These are phyloP conservation scores for Aphelocoma californica DNA, from an alignment of 2,797 vertebrate genomes.

Conservation along the genomic window DNA sequence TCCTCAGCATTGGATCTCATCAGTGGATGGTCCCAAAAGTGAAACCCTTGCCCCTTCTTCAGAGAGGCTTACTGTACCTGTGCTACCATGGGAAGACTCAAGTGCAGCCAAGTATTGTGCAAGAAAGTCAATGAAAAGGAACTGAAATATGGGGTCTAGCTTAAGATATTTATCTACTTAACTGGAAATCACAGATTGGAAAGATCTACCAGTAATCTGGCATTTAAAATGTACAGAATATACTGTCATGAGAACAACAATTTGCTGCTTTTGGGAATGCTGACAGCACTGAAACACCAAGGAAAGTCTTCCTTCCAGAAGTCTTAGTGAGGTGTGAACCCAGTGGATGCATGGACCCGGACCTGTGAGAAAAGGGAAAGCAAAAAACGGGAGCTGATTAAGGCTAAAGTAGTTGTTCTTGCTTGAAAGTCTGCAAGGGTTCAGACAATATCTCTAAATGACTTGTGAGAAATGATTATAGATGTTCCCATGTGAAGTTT, in stretches of 20 bases:
- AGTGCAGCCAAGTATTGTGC: too few species aligned
- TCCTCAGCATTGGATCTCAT: background rate
- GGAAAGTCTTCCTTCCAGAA: background rate
- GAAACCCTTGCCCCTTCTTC: background rate
- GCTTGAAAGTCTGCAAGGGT: background rate
- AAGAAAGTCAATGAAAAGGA: background rate
- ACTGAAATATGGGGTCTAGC: background rate
- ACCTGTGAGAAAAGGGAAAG: background rate
- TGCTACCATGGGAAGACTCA: background rate
- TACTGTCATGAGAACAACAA: background rate
- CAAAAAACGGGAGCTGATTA: background rate
- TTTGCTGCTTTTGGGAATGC: background rate
- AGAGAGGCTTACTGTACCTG: background rate
- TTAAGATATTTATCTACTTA: background rate
- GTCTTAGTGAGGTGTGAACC: background rate
- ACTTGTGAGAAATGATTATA: background rate
- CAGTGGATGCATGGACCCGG: background rate
- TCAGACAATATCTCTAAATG: background rate
- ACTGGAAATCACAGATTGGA: background rate
- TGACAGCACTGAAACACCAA: background rate
- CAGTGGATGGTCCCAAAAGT: background rate
- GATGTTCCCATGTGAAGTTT: background rate
- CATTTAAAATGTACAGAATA: background rate
- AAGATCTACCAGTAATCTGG: background rate
- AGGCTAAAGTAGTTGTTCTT: background rate